phyloP scores from a whole-genome alignment of 2,888 invertebrate genomes.

The Bimastos eiseni region DNA sequence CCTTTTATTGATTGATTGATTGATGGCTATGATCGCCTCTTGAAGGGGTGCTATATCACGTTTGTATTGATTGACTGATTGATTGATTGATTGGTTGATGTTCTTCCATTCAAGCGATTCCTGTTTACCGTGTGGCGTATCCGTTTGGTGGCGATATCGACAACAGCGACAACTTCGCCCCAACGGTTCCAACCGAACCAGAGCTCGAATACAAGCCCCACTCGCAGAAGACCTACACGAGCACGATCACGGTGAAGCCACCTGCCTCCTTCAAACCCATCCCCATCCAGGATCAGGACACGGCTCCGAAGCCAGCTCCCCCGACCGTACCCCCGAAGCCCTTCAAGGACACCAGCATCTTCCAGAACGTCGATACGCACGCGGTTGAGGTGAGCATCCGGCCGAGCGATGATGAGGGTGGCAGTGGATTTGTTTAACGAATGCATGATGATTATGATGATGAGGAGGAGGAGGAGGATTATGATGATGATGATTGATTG shows the following conservation, averaged over 20 bases:
- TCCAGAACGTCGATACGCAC: constrained; percentile 61
- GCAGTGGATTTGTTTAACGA: neutral
- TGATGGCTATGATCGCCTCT: too few species aligned
- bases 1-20: too few species aligned
- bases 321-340: constrained; percentile 54
- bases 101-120: constrained; percentile 22
- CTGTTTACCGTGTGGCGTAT: constrained; percentile 36
- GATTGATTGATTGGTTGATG: neutral
- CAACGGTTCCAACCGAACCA: constrained; percentile 44
- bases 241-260: constrained; percentile 45
- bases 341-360: constrained; percentile 55
- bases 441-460: too few species aligned
- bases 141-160: constrained; percentile 41
- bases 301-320: constrained; percentile 52
- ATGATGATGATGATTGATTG: too few species aligned
- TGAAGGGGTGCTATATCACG: too few species aligned
- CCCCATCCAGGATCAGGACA: constrained; percentile 48
- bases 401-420: neutral
- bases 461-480: too few species aligned
- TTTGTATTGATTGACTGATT: neutral
- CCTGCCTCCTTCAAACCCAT: constrained; percentile 54
- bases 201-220: constrained; percentile 47
- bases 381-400: constrained; percentile 57
- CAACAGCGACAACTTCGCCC: constrained; percentile 45
- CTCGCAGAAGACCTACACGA: constrained; percentile 45